phyloP scores from a whole-genome alignment of 1,140 invertebrate genomes.

The Belonocnema kinseyi region DNA sequence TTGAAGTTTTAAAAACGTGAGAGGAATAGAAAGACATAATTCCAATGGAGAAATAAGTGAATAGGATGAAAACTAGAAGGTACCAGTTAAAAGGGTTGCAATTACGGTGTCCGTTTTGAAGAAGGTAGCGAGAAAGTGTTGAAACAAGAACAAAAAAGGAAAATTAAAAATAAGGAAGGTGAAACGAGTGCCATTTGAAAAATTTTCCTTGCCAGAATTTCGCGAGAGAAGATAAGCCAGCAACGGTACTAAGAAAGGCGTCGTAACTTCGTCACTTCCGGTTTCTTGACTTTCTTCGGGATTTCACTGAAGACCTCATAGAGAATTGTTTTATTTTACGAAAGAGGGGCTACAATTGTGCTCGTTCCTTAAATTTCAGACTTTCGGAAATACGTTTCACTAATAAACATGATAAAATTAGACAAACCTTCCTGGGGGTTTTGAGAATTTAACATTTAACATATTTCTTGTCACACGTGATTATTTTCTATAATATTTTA shows the following conservation, averaged over 20 bases:
- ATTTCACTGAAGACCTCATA: neutral
- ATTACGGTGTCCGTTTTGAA: neutral
- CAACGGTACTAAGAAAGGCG: slow-evolving; percentile 21
- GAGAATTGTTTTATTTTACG: slow-evolving; percentile 18
- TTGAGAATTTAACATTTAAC: neutral
- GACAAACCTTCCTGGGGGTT: neutral
- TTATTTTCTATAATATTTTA: too few relatives aligned
- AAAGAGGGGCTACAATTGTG: neutral
- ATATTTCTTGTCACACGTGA: too few relatives aligned
- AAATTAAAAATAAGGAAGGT: slow-evolving; percentile 26
- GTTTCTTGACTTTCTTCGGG: neutral
- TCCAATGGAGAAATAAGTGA: slow-evolving; percentile 6
- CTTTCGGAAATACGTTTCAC: neutral
- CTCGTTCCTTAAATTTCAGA: neutral
- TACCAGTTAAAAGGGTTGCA: neutral
- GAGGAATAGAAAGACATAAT: neutral
- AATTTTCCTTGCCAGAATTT: neutral
- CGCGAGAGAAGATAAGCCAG: slow-evolving; percentile 14
- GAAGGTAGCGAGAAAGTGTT: slow-evolving; percentile 10
- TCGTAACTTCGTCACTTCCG: slow-evolving; percentile 22
- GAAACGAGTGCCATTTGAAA: slow-evolving; percentile 9
- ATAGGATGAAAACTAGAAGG: neutral
- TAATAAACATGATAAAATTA: slow-evolving; percentile 16
- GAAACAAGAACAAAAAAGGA: neutral
- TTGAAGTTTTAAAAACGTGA: neutral